phyloP scores from a whole-genome alignment of 2,113 vertebrate species.

The Sebastes fasciatus region DNA sequence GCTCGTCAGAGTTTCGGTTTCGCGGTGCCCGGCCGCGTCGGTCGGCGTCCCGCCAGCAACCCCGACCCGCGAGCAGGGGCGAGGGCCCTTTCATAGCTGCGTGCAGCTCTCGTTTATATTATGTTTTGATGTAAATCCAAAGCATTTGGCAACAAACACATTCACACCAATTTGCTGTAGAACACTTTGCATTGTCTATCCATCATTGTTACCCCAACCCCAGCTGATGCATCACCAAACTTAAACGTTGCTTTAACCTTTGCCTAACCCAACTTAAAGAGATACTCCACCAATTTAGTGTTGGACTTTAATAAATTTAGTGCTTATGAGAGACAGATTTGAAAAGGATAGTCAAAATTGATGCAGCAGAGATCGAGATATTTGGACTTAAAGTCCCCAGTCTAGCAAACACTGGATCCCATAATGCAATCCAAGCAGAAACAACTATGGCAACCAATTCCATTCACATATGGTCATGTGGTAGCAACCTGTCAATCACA shows the following conservation, averaged over 20 bases:
- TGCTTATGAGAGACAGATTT: neutral
- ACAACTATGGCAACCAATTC: neutral
- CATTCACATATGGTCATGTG: neutral
- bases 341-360: neutral
- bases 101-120: too few species aligned
- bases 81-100: too few species aligned
- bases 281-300: neutral
- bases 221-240: neutral
- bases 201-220: neutral
- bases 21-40: too few species aligned
- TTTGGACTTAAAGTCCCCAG: neutral
- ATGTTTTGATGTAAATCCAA: conserved; percentile 4
- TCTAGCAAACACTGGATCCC: neutral
- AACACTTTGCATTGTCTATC: neutral
- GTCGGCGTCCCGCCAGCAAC: too few species aligned
- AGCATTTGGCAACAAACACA: neutral
- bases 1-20: too few species aligned
- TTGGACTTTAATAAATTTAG: neutral
- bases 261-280: neutral
- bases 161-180: neutral
- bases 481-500: too few species aligned
- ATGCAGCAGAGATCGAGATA: neutral
- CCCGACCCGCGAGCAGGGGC: too few species aligned
- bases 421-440: neutral
- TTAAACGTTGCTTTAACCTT: neutral